phyloP scores from a whole-genome alignment of 2,888 invertebrate species.

The Pachycephus smyrnensis region DNA sequence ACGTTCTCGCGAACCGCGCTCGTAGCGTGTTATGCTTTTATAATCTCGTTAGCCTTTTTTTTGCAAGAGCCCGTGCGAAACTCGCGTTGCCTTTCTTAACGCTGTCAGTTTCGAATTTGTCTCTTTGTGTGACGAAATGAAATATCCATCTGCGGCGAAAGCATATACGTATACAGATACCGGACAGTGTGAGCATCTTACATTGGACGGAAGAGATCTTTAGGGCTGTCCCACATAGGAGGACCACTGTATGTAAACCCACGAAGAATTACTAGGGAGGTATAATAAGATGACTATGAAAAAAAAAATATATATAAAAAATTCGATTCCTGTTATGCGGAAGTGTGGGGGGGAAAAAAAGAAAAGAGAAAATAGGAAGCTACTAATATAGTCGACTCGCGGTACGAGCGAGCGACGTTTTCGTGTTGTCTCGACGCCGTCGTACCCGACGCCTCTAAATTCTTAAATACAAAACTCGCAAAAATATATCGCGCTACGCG shows the following conservation, averaged over 20 bases:
- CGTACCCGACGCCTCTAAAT: slow-evolving; percentile 1
- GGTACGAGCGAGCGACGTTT: background rate
- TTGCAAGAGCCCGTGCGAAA: background rate
- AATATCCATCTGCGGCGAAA: background rate
- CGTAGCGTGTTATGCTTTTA: background rate
- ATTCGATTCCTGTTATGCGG: background rate
- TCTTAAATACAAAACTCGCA: background rate
- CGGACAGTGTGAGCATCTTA: background rate
- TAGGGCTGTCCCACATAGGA: background rate
- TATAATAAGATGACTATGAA: background rate
- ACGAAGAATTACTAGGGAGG: background rate
- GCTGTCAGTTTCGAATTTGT: background rate
- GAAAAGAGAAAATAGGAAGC: background rate
- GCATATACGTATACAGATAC: background rate
- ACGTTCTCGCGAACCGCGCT: background rate
- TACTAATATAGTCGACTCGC: background rate
- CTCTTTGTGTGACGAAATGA: background rate
- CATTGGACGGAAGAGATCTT: background rate
- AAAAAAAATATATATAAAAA: background rate
- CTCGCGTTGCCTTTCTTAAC: background rate
- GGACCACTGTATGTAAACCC: background rate
- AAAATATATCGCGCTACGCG: slow-evolving; percentile 6
- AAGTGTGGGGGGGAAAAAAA: too few relatives aligned
- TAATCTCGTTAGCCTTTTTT: background rate
- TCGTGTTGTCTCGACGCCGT: background rate